Evolutionary conservation across 2,888 invertebrate species (phyloP), one percentile per base, ranked within the genome.

Genomic region (Nudaria mundana): DNA sequence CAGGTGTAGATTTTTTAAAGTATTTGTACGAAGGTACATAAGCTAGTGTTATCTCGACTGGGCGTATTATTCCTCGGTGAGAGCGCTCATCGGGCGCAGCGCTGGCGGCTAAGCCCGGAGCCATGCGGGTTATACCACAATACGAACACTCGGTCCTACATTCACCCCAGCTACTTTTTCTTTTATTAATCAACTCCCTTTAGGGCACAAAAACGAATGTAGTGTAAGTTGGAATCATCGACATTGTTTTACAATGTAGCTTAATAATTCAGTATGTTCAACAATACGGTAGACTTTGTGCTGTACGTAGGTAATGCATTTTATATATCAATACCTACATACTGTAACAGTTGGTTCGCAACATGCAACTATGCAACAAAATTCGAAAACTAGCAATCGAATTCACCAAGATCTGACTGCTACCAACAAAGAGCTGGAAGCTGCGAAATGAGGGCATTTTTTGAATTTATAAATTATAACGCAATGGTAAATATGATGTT

Each of bases 171-270:
- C 41, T 28, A 44, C 41, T 23, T 44, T 56, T 61, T 56, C 60
- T 66, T 65, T 60, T 67, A 70, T 73, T 75, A 76, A 76, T 74
- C 68, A 76, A 67, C 64, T 62, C 64, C 62, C 66, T 67, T 55
- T 58, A 52, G 60, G 64, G 64, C 67, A 70, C 54, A 57, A 56
- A 62, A 65, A 66, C 69, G 66, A 69, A 47, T 38, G 33, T 52
- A 20, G 10, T 25, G 31, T 13, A 24, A 34, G 35, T 26, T n/a
- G 16, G 12, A 15, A 23, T 40, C 25, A 25, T 41, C 22, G 23
- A 20, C 23, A 24, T 13, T 14, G 26, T 30, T 30, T 2, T 22
- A 24, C 15, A 32, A 25, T 16, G 33, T 40, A 7, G 35, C n/a
- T n/a, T 39, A 37, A 39, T 35, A 35, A 42, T 54, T 43, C 13